These are phyloP conservation scores for Brienomyrus brachyistius DNA, from an alignment of 2,113 vertebrate genomes.

Conservation along the genomic window DNA sequence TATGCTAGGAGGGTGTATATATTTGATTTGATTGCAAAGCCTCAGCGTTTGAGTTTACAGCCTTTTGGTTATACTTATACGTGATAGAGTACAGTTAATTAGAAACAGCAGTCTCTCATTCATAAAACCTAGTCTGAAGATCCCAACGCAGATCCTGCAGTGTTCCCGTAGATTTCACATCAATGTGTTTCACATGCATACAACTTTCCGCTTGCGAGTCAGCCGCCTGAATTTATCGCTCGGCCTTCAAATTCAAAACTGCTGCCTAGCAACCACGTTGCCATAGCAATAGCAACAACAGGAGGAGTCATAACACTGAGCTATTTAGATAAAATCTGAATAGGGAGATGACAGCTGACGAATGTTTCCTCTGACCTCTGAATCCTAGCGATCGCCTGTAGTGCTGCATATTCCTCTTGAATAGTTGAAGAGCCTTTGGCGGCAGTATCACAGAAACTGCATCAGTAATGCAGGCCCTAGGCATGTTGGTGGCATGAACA, in stretches of 20 bases:
- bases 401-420: background rate
- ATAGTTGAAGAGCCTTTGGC: too few relatives aligned
- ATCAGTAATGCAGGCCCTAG: background rate
- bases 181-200: background rate
- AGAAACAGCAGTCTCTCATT: background rate
- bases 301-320: conserved; percentile 30
- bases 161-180: background rate
- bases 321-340: conserved; percentile 8
- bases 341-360: background rate
- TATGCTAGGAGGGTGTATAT: background rate
- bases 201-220: conserved; percentile 37
- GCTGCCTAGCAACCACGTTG: conserved; percentile 43
- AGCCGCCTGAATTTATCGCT: conserved; percentile 15
- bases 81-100: background rate
- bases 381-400: background rate
- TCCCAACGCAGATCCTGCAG: background rate
- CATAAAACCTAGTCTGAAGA: background rate
- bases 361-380: background rate
- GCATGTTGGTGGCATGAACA: background rate
- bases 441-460: background rate
- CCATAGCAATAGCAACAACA: conserved; percentile 30
- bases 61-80: background rate
- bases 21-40: background rate
- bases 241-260: conserved; percentile 40
- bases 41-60: background rate